Percentiles rank a stretch among this genome's conserved stretches.
These are phyloP conservation scores for Triplophysa dalaica DNA, from an alignment of 2,113 vertebrate species.

Conservation along the genomic window DNA sequence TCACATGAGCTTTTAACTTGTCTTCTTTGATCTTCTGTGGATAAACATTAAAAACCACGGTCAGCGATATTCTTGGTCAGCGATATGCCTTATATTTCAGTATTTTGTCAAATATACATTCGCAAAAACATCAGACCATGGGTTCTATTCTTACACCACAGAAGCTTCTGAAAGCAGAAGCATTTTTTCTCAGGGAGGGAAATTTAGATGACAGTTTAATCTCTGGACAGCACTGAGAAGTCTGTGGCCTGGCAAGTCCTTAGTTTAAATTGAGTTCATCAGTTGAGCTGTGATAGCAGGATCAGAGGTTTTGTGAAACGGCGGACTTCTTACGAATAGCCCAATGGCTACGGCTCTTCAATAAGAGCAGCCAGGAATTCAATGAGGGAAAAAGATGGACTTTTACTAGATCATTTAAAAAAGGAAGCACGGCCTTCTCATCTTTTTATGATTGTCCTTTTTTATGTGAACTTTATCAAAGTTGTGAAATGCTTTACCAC, in stretches of 20 bases:
- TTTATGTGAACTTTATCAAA: conserved; percentile 51
- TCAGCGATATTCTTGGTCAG: not conserved
- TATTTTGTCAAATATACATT: not conserved
- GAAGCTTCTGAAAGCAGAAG: conserved; percentile 24
- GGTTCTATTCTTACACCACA: conserved; percentile 1
- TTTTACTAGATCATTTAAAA: conserved; percentile 41
- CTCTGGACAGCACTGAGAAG: conserved; percentile 46
- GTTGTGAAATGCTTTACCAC: conserved; percentile 36
- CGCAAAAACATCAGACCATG: not conserved
- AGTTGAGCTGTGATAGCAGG: conserved; percentile 53
- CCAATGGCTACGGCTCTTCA: conserved; percentile 43
- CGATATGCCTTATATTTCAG: not conserved
- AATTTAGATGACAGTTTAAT: conserved; percentile 52
- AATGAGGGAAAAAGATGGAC: conserved; percentile 31
- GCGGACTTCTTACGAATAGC: conserved; percentile 46
- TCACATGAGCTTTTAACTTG: not conserved
- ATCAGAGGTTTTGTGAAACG: conserved; percentile 46
- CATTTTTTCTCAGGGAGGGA: conserved; percentile 35
- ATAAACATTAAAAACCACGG: not conserved
- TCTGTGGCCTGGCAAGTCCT: conserved; percentile 46
- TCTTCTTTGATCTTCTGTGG: not conserved
- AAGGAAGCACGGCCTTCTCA: conserved; percentile 34
- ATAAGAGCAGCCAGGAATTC: conserved; percentile 34
- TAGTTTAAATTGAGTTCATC: conserved; percentile 60
- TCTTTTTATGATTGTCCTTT: conserved; percentile 44